Conservation (phyloP, 2,888 invertebrate genomes). For the Diachrysia chrysitis region DNA sequence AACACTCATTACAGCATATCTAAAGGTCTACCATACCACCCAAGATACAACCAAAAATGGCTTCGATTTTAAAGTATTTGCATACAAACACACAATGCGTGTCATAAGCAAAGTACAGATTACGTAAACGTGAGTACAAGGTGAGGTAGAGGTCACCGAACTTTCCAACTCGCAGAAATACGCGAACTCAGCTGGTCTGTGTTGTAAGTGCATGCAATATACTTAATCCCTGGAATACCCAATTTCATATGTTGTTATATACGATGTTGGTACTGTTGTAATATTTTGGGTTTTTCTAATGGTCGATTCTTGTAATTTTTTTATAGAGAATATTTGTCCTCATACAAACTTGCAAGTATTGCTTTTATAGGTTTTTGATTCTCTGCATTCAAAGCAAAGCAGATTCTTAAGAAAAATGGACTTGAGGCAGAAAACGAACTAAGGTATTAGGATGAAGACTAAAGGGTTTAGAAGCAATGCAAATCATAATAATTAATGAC, state of each 20-base stretch:
- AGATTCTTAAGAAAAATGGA: too few species aligned
- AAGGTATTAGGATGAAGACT: too few species aligned
- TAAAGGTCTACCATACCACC: conserved; percentile 15
- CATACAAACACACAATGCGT: conserved; percentile 52
- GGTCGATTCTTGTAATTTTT: neutral
- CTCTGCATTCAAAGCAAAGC: too few species aligned
- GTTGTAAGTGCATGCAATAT: neutral
- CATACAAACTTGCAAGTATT: neutral
- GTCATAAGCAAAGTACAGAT: conserved; percentile 37
- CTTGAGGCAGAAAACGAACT: too few species aligned
- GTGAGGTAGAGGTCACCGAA: conserved; percentile 40
- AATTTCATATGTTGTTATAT: neutral
- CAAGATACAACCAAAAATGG: conserved; percentile 31
- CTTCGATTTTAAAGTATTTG: conserved; percentile 50
- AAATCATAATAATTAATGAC: too few species aligned
- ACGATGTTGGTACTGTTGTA: neutral
- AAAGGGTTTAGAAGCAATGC: too few species aligned
- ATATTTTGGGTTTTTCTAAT: neutral
- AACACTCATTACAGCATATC: conserved; percentile 11
- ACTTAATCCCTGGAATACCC: neutral
- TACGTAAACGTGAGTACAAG: conserved; percentile 44
- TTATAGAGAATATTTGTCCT: neutral
- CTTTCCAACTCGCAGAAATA: conserved; percentile 40
- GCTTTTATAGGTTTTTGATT: too few species aligned
- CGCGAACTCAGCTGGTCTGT: conserved; percentile 20